Base-by-base conservation (phyloP, 2,797 vertebrate species). In the Odontamblyopus lacepedii region DNA sequence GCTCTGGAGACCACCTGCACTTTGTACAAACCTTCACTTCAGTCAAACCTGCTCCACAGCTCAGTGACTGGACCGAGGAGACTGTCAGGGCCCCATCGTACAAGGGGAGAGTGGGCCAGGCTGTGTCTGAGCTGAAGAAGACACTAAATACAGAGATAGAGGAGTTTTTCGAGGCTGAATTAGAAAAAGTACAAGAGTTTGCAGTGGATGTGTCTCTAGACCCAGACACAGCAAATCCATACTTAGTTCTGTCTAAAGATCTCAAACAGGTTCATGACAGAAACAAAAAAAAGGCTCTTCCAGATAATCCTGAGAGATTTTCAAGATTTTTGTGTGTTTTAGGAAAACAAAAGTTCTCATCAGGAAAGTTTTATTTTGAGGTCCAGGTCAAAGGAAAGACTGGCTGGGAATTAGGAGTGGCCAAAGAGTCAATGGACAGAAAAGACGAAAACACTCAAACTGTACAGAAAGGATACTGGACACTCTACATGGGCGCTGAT, bases 261-360 rank as follows among this genome's bases (percentile, higher is more conserved):
- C 11, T 23, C n/a, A 64, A 13, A 26, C 63, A 63, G 32, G 62
- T 63, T 16, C 6, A 23, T 63, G 0, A 5, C 18, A 67, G 27
- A 5, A 1, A 51, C 8, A 8, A 18, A n/a, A 15, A 0, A 32
- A 1, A 30, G 6, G 29, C 19, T 67, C 44, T 51, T 11, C 44
- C 44, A 66, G 6, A 66, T 26, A 66, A 66, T 23, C 26, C 64
- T 18, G 64, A 66, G 44, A 66, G 64, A 29, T 66, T 62, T 62
- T 32, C 60, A n/a, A n/a, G n/a, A n/a, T 62, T 16, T 6, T 62
- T 35, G 6, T 18, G 32, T 35, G 60, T 62, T 38, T 62, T 62
- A 35, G 60, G 60, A n/a, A 62, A 62, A n/a, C 16, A 62, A n/a
- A 35, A 35, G 13, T 35, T 62, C 18, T 62, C 60, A 4, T 35